Conservation (phyloP, 2,113 vertebrate genomes). For the Heterotilapia buettikoferi region DNA sequence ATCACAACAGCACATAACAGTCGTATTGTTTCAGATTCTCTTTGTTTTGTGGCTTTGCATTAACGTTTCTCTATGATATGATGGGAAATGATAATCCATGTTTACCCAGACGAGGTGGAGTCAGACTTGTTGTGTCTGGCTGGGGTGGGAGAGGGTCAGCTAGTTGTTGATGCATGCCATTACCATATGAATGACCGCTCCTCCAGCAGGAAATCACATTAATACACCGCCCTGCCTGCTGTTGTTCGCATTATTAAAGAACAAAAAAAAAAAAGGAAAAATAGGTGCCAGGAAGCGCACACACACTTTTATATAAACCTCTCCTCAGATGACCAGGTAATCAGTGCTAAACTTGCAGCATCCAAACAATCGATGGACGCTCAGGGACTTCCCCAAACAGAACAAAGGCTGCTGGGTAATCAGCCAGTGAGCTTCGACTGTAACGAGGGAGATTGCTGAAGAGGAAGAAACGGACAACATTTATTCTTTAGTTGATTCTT, state of each 20-base stretch:
- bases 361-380: not conserved
- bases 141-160: not conserved
- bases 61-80: not conserved
- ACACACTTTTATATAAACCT: not conserved
- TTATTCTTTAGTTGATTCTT: not conserved
- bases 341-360: not conserved
- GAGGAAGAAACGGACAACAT: not conserved
- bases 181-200: constrained; percentile 19
- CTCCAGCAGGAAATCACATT: not conserved
- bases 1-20: not conserved
- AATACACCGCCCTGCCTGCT: not conserved
- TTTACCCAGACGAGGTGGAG: not conserved
- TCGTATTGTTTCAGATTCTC: not conserved
- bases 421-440: not conserved
- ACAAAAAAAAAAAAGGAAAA: not conserved
- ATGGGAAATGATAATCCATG: not conserved
- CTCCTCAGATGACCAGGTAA: not conserved
- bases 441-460: not conserved
- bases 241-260: not conserved
- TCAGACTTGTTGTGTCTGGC: not conserved
- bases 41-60: not conserved
- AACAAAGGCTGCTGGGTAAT: not conserved
- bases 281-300: not conserved
- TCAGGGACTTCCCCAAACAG: not conserved
- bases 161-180: not conserved